A percentile compares a stretch with the other conserved stretches of the same genome.
These are phyloP conservation scores for Solenopsis invicta DNA, from an alignment of 1,140 invertebrate species.

Conservation along the genomic window DNA sequence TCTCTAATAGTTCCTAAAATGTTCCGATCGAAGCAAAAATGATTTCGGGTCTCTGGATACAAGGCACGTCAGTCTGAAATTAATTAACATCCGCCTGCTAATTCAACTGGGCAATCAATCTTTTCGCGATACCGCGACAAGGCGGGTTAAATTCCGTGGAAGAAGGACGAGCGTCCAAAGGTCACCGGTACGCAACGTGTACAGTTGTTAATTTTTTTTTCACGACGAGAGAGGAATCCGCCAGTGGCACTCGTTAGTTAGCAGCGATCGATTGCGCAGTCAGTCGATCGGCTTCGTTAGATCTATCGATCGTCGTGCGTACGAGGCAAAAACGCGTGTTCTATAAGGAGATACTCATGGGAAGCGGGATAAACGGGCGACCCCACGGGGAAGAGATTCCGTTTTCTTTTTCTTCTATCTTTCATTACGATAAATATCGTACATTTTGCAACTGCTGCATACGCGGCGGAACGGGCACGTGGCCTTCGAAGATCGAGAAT, in stretches of 20 bases:
- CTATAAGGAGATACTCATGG: slow-evolving; percentile 56
- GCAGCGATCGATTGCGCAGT: slow-evolving; percentile 57
- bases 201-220: slow-evolving; percentile 28
- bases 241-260: slow-evolving; percentile 28
- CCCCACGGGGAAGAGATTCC: slow-evolving; percentile 1
- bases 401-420: neutral
- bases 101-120: neutral
- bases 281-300: slow-evolving; percentile 64
- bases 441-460: slow-evolving; percentile 63
- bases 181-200: neutral
- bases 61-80: too few species aligned
- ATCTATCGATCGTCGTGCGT: slow-evolving; percentile 62
- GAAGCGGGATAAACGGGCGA: slow-evolving; percentile 28
- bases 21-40: neutral
- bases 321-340: slow-evolving; percentile 15
- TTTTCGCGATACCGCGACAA: neutral
- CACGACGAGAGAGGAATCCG: slow-evolving; percentile 43
- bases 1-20: neutral
- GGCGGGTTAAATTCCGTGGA: neutral
- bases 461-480: slow-evolving; percentile 67
- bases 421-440: slow-evolving; percentile 66
- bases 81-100: neutral
- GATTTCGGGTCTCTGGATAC: neutral
- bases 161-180: neutral
- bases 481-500: slow-evolving; percentile 75